A percentile compares a stretch with the other conserved stretches of the same genome.
These are phyloP conservation scores for Falco naumanni DNA, from an alignment of 2,797 vertebrate genomes.

Conservation along the genomic window DNA sequence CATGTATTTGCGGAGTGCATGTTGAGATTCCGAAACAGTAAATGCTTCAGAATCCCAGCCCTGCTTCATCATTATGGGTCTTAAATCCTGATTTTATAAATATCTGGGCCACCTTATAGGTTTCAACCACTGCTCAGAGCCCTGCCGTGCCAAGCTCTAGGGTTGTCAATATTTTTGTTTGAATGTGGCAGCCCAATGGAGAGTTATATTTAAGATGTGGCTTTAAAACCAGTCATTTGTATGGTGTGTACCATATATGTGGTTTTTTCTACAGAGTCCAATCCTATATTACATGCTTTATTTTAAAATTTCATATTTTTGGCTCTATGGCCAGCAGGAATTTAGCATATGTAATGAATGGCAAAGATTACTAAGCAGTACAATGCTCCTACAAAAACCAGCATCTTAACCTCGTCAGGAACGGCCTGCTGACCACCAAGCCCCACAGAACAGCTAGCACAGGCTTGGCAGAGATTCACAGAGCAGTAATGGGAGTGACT, in stretches of 20 bases:
- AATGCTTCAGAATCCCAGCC: background rate
- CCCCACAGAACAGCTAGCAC: background rate
- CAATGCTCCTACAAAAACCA: background rate
- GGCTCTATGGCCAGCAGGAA: background rate
- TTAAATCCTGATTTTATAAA: background rate
- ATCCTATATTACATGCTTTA: background rate
- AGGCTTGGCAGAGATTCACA: background rate
- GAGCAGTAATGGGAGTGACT: background rate
- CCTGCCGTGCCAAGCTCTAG: background rate
- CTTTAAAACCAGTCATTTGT: background rate
- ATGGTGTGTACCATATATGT: too few relatives aligned
- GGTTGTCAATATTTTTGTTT: background rate
- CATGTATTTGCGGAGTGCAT: background rate
- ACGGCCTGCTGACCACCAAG: background rate
- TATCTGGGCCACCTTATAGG: rapidly evolving
- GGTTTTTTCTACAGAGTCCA: background rate
- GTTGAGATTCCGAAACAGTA: background rate
- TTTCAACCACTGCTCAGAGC: background rate
- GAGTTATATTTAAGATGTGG: background rate
- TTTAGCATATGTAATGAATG: rapidly evolving
- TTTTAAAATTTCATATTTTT: background rate
- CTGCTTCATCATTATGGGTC: background rate
- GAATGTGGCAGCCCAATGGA: background rate
- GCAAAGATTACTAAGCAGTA: background rate
- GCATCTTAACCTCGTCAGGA: background rate